Evolutionary conservation across 1,140 invertebrate species (phyloP).

Genomic region (Triops cancriformis): DNA sequence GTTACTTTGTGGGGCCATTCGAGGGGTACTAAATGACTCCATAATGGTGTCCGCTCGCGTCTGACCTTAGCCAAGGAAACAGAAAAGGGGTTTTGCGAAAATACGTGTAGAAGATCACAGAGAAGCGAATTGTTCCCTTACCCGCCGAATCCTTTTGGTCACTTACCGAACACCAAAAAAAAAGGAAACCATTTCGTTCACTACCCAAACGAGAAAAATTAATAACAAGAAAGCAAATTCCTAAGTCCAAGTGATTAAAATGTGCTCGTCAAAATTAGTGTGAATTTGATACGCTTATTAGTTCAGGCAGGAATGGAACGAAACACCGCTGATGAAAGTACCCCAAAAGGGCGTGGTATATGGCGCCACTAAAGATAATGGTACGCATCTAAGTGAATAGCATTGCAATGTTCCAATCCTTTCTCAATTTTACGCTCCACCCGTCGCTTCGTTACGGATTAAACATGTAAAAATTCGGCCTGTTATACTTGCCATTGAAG

Average conservation of each 20-base stretch:
- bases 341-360: background rate
- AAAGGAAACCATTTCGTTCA: slow-evolving; percentile 3
- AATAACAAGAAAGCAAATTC: background rate
- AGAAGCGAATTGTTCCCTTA: no score
- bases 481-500: background rate
- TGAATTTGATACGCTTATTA: background rate
- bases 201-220: no score
- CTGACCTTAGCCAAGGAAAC: background rate
- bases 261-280: background rate
- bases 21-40: background rate
- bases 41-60: background rate
- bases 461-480: background rate
- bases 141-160: no score
- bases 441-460: background rate
- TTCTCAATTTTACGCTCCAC: background rate
- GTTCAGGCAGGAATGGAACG: background rate
- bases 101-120: no score
- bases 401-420: background rate
- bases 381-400: background rate
- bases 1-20: background rate
- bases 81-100: background rate
- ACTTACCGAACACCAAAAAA: no score
- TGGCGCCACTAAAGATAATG: background rate
- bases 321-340: background rate
- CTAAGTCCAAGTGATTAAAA: no score